Evolutionary conservation across 2,797 vertebrate genomes (phyloP).

Genomic region (Pempheris klunzingeri): DNA sequence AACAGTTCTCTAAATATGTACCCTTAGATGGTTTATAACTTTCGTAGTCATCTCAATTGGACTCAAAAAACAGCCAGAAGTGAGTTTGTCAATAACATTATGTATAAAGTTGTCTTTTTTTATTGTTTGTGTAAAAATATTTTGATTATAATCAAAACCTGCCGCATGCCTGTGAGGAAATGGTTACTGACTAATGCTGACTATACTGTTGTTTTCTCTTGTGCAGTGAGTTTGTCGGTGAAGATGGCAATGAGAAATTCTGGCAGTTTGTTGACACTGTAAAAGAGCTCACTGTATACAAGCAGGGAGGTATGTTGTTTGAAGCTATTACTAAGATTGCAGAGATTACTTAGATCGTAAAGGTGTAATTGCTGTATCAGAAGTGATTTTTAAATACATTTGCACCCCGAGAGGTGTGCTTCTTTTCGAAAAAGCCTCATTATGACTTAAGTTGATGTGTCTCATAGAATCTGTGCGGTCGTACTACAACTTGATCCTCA

Average conservation of each 20-base stretch:
- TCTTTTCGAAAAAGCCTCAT: conserved; percentile 18
- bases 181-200: conserved; percentile 17
- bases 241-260: conserved; percentile 97
- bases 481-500: conserved; percentile 95
- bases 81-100: background rate
- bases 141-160: background rate
- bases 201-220: conserved; percentile 33
- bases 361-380: background rate
- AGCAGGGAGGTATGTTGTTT: conserved; percentile 89
- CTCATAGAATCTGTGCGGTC: conserved; percentile 91
- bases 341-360: background rate
- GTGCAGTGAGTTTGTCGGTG: conserved; percentile 95
- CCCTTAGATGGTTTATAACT: background rate
- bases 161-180: background rate
- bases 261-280: conserved; percentile 99
- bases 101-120: background rate
- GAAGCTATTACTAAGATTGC: background rate
- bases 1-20: background rate
- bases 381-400: background rate
- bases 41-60: background rate
- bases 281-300: conserved; percentile 94
- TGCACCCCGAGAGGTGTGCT: background rate
- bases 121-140: background rate
- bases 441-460: conserved; percentile 34
- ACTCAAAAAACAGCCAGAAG: background rate